A percentile compares a stretch with the other conserved stretches of the same genome.
These are phyloP conservation scores for Glomeris maerens DNA, from an alignment of 1,140 invertebrate genomes.

Conservation along the genomic window DNA sequence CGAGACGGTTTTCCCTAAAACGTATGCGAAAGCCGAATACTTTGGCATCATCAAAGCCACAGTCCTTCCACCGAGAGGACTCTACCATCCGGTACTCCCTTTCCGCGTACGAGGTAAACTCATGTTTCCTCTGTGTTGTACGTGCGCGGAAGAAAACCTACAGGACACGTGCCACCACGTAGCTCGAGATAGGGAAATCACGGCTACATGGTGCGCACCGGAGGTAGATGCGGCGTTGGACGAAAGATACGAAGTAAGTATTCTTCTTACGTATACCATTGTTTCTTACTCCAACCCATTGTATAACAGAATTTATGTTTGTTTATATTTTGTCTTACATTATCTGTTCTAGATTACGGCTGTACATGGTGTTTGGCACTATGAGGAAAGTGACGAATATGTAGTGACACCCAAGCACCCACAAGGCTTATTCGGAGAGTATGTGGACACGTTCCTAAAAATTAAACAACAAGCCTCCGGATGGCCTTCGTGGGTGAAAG, in stretches of 20 bases:
- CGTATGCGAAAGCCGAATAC: constrained; percentile 15
- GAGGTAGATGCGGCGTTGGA: no score
- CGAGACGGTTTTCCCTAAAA: constrained; percentile 22
- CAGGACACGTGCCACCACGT: constrained; percentile 19
- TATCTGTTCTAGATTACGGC: no score
- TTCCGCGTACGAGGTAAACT: constrained; percentile 11
- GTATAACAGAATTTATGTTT: no score
- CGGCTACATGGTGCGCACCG: background rate
- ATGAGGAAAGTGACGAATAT: no score
- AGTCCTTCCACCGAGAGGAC: constrained; percentile 15
- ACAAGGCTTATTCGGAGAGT: constrained; percentile 1
- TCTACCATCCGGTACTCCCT: constrained; percentile 18
- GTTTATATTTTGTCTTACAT: no score
- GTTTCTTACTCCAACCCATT: no score
- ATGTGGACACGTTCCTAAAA: constrained; percentile 1
- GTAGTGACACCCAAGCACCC: no score
- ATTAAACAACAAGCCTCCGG: constrained; percentile 4
- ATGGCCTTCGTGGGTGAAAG: background rate
- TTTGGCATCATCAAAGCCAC: constrained; percentile 21
- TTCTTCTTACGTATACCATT: no score
- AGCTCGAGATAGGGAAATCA: background rate
- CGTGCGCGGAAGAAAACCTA: constrained; percentile 12
- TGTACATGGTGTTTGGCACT: constrained; percentile 1
- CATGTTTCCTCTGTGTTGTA: constrained; percentile 19
- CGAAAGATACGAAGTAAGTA: no score